Base-by-base conservation (phyloP, 2,888 invertebrate genomes). In the Balanococcus diminutus region DNA sequence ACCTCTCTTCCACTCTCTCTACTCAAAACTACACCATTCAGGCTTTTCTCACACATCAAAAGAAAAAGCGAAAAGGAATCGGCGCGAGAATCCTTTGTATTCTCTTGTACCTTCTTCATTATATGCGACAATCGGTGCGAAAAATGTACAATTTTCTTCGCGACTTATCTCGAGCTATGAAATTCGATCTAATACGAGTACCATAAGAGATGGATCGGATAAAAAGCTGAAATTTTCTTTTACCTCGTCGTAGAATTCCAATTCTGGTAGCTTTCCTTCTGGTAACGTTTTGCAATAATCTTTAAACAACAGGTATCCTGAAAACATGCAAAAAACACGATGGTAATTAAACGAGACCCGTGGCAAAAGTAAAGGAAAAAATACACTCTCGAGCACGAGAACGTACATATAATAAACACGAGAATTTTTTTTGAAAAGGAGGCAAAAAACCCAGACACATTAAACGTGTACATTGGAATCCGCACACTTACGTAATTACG, bases 211-310 rank as follows among this genome's bases (percentile, higher is more conserved):
- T 0, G 16, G 42, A 42, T 42, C 42, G 19, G n/a, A 51, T 51
- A 51, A 51, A 51, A 51, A 51, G 6, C 1, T 28, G 2, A 25
- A 28, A 28, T 67, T 51, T 61, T 42, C 39, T 90, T 92, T 92
- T 92, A 98, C 98, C 95, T 99, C 98, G 94, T 99, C 99, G 92
- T 99, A 99, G 93, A 99, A 99, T 91, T 96, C 96, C 90, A 99
- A 94, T 91, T 99, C 98, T 90, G 98, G 98, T 91, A 98, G 96
- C 89, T 97, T 96, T 90, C 98, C 98, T 89, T 98, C 98, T 89
- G 96, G 95, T 89, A 96, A 93, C 91, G 95, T 97, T 92, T 98
- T 98, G 92, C 99, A 99, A 92, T 96, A 99, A 92, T 99, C 99
- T 93, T 99, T 99, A 93, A 99, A 99, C 91, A 99, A 93, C 91